Evolutionary conservation across 2,113 vertebrate species (phyloP).

Genomic region (Chaetodon auriga): DNA sequence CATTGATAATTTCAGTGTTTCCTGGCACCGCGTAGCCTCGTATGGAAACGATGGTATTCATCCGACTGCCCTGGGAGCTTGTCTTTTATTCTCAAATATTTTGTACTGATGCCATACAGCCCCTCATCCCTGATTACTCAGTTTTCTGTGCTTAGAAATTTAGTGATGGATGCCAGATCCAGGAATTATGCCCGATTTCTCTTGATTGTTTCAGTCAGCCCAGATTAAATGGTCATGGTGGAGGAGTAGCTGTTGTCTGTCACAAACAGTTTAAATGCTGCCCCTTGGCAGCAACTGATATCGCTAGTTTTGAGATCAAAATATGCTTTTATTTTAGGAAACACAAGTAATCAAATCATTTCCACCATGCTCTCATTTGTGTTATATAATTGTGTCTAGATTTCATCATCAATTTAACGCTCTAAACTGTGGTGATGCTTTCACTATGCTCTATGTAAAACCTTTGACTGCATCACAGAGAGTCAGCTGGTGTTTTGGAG

Average conservation of each 20-base stretch:
- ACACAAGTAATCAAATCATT: too few relatives aligned
- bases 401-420: not conserved
- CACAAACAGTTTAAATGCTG: not conserved
- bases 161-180: not conserved
- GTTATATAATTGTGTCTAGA: not conserved
- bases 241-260: not conserved
- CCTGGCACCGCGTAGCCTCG: not conserved
- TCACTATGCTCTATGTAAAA: not conserved
- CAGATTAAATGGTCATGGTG: not conserved
- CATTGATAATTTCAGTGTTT: not conserved
- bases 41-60: not conserved
- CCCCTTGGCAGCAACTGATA: not conserved
- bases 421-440: not conserved
- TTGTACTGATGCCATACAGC: not conserved
- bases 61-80: not conserved
- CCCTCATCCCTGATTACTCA: not conserved
- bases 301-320: not conserved
- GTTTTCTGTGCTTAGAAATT: not conserved
- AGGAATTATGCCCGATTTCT: not conserved
- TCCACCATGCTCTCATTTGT: not conserved
- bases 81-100: not conserved
- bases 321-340: not conserved
- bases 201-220: not conserved
- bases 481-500: slow-evolving; percentile 1
- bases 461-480: not conserved